Evolutionary conservation across 2,113 vertebrate genomes (phyloP).

Genomic region (Eubucco bourcierii): DNA sequence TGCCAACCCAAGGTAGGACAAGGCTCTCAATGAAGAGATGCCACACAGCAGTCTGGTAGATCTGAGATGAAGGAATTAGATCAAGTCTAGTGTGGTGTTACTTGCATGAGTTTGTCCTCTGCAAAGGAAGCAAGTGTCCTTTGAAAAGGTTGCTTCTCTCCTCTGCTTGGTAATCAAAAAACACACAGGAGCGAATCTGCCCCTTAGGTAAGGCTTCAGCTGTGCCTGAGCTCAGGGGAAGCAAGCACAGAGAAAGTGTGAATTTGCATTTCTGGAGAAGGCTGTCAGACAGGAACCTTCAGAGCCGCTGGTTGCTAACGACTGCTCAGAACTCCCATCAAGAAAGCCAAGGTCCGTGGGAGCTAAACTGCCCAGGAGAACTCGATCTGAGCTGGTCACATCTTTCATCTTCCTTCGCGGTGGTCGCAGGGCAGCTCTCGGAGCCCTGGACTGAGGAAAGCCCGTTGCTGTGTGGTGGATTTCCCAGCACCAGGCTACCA

Average conservation of each 20-base stretch:
- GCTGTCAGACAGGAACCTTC: background rate
- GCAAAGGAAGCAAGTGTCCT: background rate
- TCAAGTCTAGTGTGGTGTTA: background rate
- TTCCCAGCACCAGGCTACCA: background rate
- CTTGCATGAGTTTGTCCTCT: background rate
- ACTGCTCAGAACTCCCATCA: background rate
- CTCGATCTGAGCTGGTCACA: background rate
- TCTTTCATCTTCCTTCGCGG: background rate
- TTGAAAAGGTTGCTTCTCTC: background rate
- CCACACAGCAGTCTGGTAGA: fast-evolving
- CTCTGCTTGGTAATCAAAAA: background rate
- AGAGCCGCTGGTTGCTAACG: background rate
- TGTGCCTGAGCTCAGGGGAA: background rate
- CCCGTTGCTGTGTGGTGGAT: background rate
- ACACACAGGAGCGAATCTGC: background rate
- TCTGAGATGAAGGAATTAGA: background rate
- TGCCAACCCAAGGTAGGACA: background rate
- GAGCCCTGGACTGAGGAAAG: background rate
- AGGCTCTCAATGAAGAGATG: background rate
- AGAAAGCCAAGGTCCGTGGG: background rate
- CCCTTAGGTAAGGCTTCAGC: background rate
- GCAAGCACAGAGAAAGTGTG: background rate
- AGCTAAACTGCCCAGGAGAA: background rate
- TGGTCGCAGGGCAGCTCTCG: fast-evolving
- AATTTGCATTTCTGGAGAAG: background rate